Evolutionary conservation across 2,888 invertebrate genomes (phyloP), one percentile per base, ranked within the genome.

Genomic region (Aspidapion aeneum): DNA sequence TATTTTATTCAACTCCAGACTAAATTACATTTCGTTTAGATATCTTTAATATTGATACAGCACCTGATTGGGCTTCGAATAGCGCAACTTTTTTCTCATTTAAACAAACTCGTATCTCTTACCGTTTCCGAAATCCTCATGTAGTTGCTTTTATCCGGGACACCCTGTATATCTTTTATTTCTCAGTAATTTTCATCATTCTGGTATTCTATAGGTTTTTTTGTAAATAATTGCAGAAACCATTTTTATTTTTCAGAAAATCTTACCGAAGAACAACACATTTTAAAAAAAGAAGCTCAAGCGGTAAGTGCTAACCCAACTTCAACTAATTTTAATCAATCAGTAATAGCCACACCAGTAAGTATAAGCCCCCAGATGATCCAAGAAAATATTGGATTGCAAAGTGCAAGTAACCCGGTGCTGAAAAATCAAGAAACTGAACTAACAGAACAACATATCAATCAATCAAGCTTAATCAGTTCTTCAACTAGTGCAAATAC

Each of bases 291-390:
- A 68, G 69, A 74, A 67, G 69, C 72, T 19, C 74, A 76, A 74
- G 78, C 78, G 79, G 79, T 79, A 78, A 79, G 79, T 79, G 68
- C 52, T 21, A 35, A 58, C 21, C 22, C 56, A 51, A 68, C 18
- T 50, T 56, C 68, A 64, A 63, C 60, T 60, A 64, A 54, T 18
- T 21, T 58, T 54, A 63, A 60, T 20, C 3, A 21, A 60, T 59
- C 58, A 62, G 58, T 62, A 65, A 70, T 62, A 64, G 61, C 72
- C 69, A 67, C 72, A 68, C 66, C 63, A 68, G 68, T 64, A 65
- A 69, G 67, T 69, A 70, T 62, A 60, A 61, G 61, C 57, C 55
- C 61, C n/a, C n/a, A n/a, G n/a, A n/a, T n/a, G n/a, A 48, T 12
- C 49, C 49, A 12, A 48, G 17, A 52, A 52, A 52, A 19, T 52